Evolutionary conservation across 2,113 vertebrate species (phyloP), one percentile per base, ranked within the genome.

Genomic region (Eolophus roseicapilla): DNA sequence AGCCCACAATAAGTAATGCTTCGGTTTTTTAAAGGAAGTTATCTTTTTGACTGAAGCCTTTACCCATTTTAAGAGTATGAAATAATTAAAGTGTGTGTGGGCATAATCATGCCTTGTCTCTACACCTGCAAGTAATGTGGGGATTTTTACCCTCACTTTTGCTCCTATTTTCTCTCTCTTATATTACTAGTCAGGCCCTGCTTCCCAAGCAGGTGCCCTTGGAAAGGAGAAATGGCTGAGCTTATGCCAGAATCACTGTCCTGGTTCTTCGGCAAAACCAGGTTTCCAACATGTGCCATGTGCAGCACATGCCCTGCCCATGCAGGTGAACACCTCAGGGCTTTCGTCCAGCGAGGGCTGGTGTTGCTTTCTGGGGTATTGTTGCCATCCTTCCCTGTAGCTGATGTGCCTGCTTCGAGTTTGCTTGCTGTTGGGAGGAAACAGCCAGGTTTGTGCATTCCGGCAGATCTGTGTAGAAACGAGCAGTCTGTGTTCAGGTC

Each of bases 221-320:
- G 93, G 76, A 78, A 90, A 94, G 86, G 86, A 94, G 92, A 94
- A 92, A 76, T 44, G 31, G 35, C 68, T 86, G 80, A 86, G 44
- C 24, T 92, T 63, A 41, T 81, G 95, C 96, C 95, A 95, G 77
- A 41, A 25, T 86, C 35, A 16, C 44, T 93, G 76, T 77, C 73
- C 62, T 43, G 69, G 50, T 88, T 93, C 82, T 81, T 81, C 0
- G 4, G 78, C 81, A 93, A 75, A 90, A 60, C 24, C 47, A 63
- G 60, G 69, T 92, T 94, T 93, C 46, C 13, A 5, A 53, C 43
- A 71, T 20, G 55, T 71, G 70, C 46, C 46, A 44, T 13, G 28
- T 60, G 41, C 68, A 50, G 60, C 55, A 57, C 64, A 25, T 24
- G 29, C 35, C 23, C 19, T 93, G 55, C 62, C 41, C 41, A 35